These are phyloP conservation scores for Piezodorus guildinii DNA, from an alignment of 1,140 invertebrate genomes.

Conservation along the genomic window DNA sequence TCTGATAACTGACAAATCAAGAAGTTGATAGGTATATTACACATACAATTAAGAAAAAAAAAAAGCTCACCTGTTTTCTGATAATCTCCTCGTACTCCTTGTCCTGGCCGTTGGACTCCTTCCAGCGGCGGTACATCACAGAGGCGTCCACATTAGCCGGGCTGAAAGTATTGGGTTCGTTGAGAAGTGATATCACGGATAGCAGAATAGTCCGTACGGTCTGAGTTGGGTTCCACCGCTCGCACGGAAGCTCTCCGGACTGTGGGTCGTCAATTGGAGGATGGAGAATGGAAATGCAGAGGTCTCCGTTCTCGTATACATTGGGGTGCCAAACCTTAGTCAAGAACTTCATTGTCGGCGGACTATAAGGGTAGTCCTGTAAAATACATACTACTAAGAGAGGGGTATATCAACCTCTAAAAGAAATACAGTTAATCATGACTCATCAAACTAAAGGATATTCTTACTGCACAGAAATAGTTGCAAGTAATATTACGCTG, in stretches of 20 bases:
- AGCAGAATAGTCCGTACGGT: conserved; percentile 93
- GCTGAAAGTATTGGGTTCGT: conserved; percentile 97
- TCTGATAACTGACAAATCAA: too few relatives aligned
- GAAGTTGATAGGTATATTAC: too few relatives aligned
- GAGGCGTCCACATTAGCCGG: conserved; percentile 98
- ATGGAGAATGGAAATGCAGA: conserved; percentile 98
- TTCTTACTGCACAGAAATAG: too few relatives aligned
- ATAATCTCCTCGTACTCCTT: conserved; percentile 99
- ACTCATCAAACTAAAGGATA: too few relatives aligned
- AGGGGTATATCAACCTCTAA: too few relatives aligned
- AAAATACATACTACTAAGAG: conserved; percentile 34
- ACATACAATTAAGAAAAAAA: too few relatives aligned
- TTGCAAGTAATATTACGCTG: too few relatives aligned
- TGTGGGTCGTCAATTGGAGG: conserved; percentile 97
- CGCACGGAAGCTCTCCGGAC: conserved; percentile 92
- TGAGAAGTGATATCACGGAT: conserved; percentile 93
- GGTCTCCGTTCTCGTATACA: conserved; percentile 98
- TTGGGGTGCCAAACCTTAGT: conserved; percentile 99
- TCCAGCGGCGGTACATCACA: conserved; percentile 97
- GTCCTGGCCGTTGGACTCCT: conserved; percentile 91
- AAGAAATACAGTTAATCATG: too few relatives aligned
- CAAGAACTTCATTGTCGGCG: conserved; percentile 89
- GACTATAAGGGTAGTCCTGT: conserved; percentile 90
- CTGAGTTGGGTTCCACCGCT: conserved; percentile 99
- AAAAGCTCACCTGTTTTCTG: conserved; percentile 42